Conservation (phyloP, 2,113 vertebrate genomes). For the Melanerpes formicivorus region DNA sequence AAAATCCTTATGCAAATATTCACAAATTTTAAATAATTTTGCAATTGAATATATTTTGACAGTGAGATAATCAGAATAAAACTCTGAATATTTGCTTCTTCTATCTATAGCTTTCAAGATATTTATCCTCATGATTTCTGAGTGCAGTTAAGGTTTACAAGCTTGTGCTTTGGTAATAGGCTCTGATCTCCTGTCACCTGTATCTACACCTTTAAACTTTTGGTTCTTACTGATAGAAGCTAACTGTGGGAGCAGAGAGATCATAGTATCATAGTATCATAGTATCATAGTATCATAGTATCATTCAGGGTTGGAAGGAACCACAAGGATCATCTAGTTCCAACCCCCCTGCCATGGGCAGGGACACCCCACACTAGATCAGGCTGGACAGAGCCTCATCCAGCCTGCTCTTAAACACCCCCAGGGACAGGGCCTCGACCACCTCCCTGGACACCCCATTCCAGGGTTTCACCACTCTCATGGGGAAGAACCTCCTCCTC, state of each 20-base stretch:
- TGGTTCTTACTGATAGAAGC: neutral
- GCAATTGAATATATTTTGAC: neutral
- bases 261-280: too few species aligned
- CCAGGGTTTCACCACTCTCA: too few species aligned
- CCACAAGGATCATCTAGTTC: too few species aligned
- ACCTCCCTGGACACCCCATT: too few species aligned
- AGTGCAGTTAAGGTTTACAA: neutral
- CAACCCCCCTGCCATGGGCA: too few species aligned
- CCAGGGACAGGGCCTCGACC: too few species aligned
- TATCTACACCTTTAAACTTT: neutral
- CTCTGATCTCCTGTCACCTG: neutral
- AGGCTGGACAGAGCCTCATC: too few species aligned
- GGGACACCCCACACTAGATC: too few species aligned
- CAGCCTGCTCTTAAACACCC: too few species aligned
- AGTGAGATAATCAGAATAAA: neutral
- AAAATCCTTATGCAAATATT: constrained; percentile 9
- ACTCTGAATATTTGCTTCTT: neutral
- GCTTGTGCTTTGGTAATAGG: neutral
- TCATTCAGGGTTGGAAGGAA: too few species aligned
- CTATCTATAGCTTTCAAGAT: neutral
- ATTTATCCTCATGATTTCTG: neutral
- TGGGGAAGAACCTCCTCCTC: too few species aligned
- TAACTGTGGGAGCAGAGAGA: neutral
- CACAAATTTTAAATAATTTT: neutral
- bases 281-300: too few species aligned